Evolutionary conservation across 2,113 vertebrate genomes (phyloP).

Genomic region (Psittacara wagleri): DNA sequence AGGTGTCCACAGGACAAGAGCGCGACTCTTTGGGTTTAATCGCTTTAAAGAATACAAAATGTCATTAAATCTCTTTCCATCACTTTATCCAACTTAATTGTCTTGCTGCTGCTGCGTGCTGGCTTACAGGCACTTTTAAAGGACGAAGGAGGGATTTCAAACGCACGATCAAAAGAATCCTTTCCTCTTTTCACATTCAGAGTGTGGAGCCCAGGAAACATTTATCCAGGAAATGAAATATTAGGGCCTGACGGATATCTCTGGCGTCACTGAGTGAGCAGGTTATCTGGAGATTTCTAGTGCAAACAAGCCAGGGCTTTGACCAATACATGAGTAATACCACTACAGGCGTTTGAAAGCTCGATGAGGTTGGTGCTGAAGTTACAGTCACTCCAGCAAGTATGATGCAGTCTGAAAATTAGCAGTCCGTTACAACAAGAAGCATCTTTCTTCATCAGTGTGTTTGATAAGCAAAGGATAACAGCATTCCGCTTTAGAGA

Average conservation of each 20-base stretch:
- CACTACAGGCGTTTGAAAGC: not conserved
- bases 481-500: not conserved
- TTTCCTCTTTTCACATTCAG: not conserved
- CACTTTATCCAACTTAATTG: not conserved
- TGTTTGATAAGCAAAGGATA: not conserved
- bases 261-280: not conserved
- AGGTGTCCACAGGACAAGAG: not conserved
- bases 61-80: not conserved
- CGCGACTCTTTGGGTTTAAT: not conserved
- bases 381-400: not conserved
- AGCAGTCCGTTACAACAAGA: not conserved
- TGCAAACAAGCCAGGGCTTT: constrained; percentile 3
- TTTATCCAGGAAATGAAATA: constrained; percentile 52
- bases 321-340: not conserved
- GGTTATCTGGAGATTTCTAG: constrained; percentile 43
- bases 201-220: not conserved
- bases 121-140: not conserved
- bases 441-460: not conserved
- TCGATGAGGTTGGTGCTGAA: not conserved
- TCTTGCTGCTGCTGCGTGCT: not conserved
- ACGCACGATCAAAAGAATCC: not conserved
- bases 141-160: not conserved
- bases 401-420: not conserved
- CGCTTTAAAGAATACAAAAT: not conserved
- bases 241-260: constrained; percentile 16